These are phyloP conservation scores for Simalia tracyae DNA, from an alignment of 2,797 vertebrate species.

Conservation along the genomic window DNA sequence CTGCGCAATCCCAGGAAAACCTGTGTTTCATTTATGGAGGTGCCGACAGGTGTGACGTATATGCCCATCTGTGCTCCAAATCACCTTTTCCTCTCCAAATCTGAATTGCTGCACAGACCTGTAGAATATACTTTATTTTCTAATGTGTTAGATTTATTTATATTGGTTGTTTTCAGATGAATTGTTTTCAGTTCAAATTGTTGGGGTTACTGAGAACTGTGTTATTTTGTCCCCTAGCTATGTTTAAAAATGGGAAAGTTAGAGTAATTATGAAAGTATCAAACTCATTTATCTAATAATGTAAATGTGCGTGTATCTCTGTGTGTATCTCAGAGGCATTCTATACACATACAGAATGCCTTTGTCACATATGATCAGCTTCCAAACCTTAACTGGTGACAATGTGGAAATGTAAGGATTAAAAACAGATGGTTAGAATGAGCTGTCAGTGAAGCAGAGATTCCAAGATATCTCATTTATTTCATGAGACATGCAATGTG, in stretches of 20 bases:
- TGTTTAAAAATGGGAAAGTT: not conserved
- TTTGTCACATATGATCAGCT: not conserved
- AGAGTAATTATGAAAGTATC: not conserved
- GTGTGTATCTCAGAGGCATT: not conserved
- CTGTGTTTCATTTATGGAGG: not conserved
- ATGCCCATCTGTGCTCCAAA: not conserved
- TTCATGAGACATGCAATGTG: not conserved
- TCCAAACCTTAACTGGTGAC: not conserved
- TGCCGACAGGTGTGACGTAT: not conserved
- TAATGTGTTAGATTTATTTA: not conserved
- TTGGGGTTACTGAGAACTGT: not conserved
- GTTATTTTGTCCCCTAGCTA: not conserved
- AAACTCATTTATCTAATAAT: not conserved
- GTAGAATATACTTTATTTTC: not conserved
- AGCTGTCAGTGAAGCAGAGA: not conserved
- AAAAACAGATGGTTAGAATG: not conserved
- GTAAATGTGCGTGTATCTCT: not conserved
- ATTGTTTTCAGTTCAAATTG: not conserved
- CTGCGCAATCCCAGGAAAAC: not conserved
- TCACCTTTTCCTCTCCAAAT: not conserved
- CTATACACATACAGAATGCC: not conserved
- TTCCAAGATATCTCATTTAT: conserved; percentile 1
- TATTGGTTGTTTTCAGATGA: not conserved
- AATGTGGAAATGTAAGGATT: not conserved
- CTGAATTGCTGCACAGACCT: not conserved